These are phyloP conservation scores for Prionchulus punctatus DNA, from an alignment of 2,888 invertebrate genomes.

Conservation along the genomic window DNA sequence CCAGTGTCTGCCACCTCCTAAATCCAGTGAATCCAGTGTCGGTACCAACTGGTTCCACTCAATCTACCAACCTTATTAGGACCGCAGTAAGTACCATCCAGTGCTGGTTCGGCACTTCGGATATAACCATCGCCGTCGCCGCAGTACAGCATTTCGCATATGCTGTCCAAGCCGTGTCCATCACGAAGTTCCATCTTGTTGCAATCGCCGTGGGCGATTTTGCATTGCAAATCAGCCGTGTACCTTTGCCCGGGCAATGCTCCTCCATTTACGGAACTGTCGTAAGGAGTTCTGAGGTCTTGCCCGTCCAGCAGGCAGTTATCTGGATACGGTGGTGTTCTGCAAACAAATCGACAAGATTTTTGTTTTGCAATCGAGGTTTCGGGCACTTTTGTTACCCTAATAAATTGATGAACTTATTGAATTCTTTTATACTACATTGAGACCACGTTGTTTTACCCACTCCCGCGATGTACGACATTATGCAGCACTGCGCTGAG, in stretches of 20 bases:
- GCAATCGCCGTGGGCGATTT: conserved; percentile 25
- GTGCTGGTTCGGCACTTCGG: conserved; percentile 46
- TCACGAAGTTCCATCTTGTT: conserved; percentile 26
- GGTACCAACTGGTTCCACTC: no score
- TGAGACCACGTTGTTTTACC: conserved; percentile 75
- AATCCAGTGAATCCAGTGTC: no score
- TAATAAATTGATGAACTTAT: conserved; percentile 49
- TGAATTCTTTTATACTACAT: conserved; percentile 61
- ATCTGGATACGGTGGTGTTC: conserved; percentile 17
- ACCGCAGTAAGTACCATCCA: conserved; percentile 63
- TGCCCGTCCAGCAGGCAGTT: conserved; percentile 21
- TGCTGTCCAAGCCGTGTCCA: conserved; percentile 20
- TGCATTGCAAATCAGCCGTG: conserved; percentile 69
- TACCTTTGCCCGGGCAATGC: conserved; percentile 56
- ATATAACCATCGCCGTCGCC: conserved; percentile 27
- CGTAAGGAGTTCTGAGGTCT: background rate
- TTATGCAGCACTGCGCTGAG: conserved; percentile 65
- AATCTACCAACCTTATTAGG: conserved; percentile 47
- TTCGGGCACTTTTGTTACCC: conserved; percentile 2
- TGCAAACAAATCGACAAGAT: no score
- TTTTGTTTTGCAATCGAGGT: no score
- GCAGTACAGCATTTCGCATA: conserved; percentile 28
- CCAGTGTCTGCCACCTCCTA: no score
- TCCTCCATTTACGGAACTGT: conserved; percentile 2
- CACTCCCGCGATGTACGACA: conserved; percentile 76